Percentiles rank a stretch among this genome's conserved stretches.
Conservation (phyloP, 2,113 vertebrate genomes). For the Eleginops maclovinus region DNA sequence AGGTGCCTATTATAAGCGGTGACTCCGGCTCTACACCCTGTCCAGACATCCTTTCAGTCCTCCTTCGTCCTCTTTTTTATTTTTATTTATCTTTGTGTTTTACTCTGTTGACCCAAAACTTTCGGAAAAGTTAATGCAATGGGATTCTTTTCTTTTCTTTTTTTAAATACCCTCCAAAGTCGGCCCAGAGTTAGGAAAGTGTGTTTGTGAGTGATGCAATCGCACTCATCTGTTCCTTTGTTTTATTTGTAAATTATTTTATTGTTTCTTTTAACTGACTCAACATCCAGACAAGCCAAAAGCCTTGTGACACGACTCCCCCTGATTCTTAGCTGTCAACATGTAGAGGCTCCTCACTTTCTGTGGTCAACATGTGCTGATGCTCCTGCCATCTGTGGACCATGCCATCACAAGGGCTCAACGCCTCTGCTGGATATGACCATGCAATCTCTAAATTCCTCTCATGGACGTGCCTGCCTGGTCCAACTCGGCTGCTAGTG, state of each 20-base stretch:
- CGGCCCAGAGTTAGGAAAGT: slow-evolving; percentile 22
- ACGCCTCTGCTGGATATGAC: slow-evolving; percentile 58
- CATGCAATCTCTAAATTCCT: slow-evolving; percentile 31
- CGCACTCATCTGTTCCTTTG: slow-evolving; percentile 16
- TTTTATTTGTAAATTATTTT: slow-evolving; percentile 24
- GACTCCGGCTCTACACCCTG: slow-evolving; percentile 73
- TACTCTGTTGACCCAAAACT: slow-evolving; percentile 59
- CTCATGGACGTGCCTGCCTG: slow-evolving; percentile 58
- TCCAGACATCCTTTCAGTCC: slow-evolving; percentile 63
- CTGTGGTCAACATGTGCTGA: slow-evolving; percentile 39
- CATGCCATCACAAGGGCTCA: slow-evolving; percentile 54
- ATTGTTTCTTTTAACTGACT: slow-evolving; percentile 58
- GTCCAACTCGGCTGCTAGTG: slow-evolving; percentile 62
- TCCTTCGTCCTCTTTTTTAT: slow-evolving; percentile 42
- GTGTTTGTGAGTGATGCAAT: slow-evolving; percentile 52
- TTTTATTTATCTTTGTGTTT: slow-evolving; percentile 63
- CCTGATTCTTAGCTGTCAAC: slow-evolving; percentile 40
- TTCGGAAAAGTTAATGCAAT: slow-evolving; percentile 61
- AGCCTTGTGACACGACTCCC: slow-evolving; percentile 30
- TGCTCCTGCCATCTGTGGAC: slow-evolving; percentile 38
- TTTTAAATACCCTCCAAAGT: slow-evolving; percentile 25
- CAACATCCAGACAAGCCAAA: slow-evolving; percentile 50
- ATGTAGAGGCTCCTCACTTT: slow-evolving; percentile 17
- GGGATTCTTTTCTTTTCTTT: slow-evolving; percentile 23
- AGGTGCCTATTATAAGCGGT: slow-evolving; percentile 87